Base-by-base conservation (phyloP, 2,113 vertebrate genomes). In the Oncorhynchus clarkii region DNA sequence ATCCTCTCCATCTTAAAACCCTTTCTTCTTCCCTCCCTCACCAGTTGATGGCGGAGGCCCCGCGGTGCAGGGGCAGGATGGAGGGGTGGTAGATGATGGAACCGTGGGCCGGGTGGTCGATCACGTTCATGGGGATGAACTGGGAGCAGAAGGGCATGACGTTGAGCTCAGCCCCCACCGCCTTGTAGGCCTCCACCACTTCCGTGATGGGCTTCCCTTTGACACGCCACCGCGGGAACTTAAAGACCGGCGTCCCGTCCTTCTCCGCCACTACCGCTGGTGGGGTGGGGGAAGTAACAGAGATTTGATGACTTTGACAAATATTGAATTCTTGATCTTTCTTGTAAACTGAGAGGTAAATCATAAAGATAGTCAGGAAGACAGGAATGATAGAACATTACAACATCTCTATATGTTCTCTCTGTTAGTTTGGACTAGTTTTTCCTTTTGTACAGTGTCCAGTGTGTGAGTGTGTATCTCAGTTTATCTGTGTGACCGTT, bases 41-140 rank as follows among this genome's bases (percentile, higher is more conserved):
- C 98, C 98, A 99, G 90, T 98, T 99, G 86, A 99, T 99, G 82
- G 98, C 97, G 1, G 97, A 98, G 45, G 97, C 97, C 78, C 98
- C 98, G 84, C 98, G 91, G 90, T 99, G 98, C 67, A 93, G 95
- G 39, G 98, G 98, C 72, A 99, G 93, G 82, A 99, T 92, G 51
- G 98, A 99, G 0, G 98, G 98, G 80, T 99, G 98, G 84, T 99
- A 99, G 85, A 99, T 95, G 90, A 99, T 98, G 75, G 98, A 99
- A 59, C 98, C 98, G 0, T 97, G 94, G 83, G 91, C 92, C 18
- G 98, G 97, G 70, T 91, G 62, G 31, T 97, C 93, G 69, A 99
- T 99, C 67, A 99, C 84, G 67, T 96, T 96, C 96, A 99, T 99
- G 72, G 98, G 98, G 85, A 99, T 98, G 86, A 98, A 99, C 91